Evolutionary conservation across 1,140 invertebrate genomes (phyloP).

Genomic region (Euwallacea fornicatus): DNA sequence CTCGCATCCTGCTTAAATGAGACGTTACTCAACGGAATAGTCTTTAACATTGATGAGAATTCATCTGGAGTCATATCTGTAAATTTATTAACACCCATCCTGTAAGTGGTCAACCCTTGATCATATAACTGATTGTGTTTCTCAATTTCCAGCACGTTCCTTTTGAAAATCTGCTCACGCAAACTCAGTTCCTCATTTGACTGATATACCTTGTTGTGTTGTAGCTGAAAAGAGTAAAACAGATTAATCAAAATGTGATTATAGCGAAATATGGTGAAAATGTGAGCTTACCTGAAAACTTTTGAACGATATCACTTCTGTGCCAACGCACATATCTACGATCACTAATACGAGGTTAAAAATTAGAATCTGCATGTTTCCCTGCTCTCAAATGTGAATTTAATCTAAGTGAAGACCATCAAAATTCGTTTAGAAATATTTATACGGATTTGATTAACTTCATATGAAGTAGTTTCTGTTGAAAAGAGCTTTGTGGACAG

Average conservation of each 20-base stretch:
- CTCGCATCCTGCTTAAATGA: neutral
- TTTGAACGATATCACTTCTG: neutral
- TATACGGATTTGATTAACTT: too few relatives aligned
- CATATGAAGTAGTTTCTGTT: too few relatives aligned
- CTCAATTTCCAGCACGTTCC: constrained; percentile 26
- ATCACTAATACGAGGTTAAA: too few relatives aligned
- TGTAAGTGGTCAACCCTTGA: constrained; percentile 27
- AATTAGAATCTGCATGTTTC: too few relatives aligned
- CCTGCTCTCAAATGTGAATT: too few relatives aligned
- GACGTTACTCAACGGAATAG: neutral
- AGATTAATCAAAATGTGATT: neutral
- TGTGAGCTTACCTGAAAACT: neutral
- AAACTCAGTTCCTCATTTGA: neutral
- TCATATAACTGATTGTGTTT: constrained; percentile 27
- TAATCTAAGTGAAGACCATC: too few relatives aligned
- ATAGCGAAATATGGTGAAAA: neutral
- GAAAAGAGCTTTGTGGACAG: too few relatives aligned
- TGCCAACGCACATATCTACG: neutral
- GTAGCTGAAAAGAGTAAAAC: neutral
- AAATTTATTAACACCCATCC: constrained; percentile 36
- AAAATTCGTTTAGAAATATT: too few relatives aligned
- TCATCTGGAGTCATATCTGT: constrained; percentile 36
- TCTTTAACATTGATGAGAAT: constrained; percentile 12
- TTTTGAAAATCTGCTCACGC: constrained; percentile 59
- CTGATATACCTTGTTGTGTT: constrained; percentile 2